Evolutionary conservation across 2,888 invertebrate genomes (phyloP), one percentile per base, ranked within the genome.

Genomic region (Apomyelois bistriatella): DNA sequence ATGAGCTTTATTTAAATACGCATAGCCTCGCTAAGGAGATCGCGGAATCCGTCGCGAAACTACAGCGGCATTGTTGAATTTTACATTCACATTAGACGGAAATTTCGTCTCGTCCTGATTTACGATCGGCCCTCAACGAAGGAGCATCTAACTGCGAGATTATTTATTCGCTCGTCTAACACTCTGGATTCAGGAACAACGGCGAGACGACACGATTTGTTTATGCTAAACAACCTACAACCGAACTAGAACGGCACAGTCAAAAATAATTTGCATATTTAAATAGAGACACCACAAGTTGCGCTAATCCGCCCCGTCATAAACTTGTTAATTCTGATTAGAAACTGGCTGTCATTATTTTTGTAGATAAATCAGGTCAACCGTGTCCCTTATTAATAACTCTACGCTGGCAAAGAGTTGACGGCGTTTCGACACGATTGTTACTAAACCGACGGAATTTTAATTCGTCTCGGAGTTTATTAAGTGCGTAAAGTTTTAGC

Each of bases 401-500:
- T 76, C n/a, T n/a, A n/a, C 74, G 69, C 62, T 62, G 68, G 62
- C 68, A 79, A 84, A 81, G 82, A 84, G 84, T 79, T 82, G 79
- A 81, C 81, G 73, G 79, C 79, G 79, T 79, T 82, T 83, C 79
- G 61, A 82, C 85, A 83, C 77, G 85, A 84, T 84, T 85, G 83
- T 84, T 84, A 77, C 83, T 81, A 82, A 85, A 81, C 87, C 82
- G 77, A 77, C 76, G 85, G 86, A 86, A 87, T 88, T 89, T 89
- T 88, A 89, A 89, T 87, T 86, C 82, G 78, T 74, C 81, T 74
- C 72, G 63, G 81, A 84, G 85, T 89, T 88, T 85, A 87, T 89
- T 87, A 89, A 87, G 87, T 86, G 87, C 85, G 87, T 87, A 85
- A 88, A 88, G 84, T 89, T 89, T 85, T 74, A 81, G 79, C 77